A percentile compares a stretch with the other conserved stretches of the same genome.
These are phyloP conservation scores for Schizaphis graminum DNA, from an alignment of 2,888 invertebrate species.

Conservation along the genomic window DNA sequence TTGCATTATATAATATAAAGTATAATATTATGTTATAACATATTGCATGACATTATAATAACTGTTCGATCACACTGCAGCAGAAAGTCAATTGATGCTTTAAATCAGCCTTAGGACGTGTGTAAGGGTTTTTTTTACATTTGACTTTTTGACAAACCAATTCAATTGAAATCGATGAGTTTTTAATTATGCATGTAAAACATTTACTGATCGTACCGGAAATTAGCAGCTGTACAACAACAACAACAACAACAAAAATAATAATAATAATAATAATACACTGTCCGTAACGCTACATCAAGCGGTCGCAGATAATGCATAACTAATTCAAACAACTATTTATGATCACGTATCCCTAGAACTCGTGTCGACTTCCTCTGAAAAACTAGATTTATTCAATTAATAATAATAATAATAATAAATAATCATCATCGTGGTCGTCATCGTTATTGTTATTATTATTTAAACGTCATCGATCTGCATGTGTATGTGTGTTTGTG, in stretches of 20 bases:
- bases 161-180: slow-evolving; percentile 26
- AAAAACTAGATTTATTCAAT: slow-evolving; percentile 37
- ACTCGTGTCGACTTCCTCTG: not conserved
- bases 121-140: not conserved
- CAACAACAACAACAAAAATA: too few relatives aligned
- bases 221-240: not conserved
- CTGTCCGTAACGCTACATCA: not conserved
- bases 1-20: too few relatives aligned
- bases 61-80: not conserved
- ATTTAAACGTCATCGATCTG: not conserved
- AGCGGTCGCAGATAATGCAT: not conserved
- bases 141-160: not conserved
- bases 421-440: not conserved
- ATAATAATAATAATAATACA: not conserved
- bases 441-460: not conserved
- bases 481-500: not conserved
- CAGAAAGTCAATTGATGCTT: not conserved
- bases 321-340: slow-evolving; percentile 9
- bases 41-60: not conserved
- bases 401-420: not conserved
- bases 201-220: slow-evolving; percentile 20
- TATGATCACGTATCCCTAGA: not conserved
- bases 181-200: slow-evolving; percentile 39
- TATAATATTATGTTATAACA: not conserved
- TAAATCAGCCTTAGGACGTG: not conserved